Base-by-base conservation (phyloP, 2,113 vertebrate genomes). In the Microcebus lehilahytsara region DNA sequence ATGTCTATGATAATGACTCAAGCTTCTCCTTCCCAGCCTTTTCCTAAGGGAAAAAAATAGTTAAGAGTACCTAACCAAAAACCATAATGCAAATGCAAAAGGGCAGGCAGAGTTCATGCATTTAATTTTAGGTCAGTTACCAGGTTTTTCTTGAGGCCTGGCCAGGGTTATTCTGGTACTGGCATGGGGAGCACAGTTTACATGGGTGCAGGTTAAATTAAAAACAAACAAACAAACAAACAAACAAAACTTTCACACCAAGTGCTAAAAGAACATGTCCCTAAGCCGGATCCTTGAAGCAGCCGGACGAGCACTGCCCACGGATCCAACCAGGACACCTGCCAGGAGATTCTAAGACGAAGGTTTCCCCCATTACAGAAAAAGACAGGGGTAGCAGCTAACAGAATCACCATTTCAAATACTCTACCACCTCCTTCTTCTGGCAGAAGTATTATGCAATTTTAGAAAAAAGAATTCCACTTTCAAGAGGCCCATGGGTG, bases 121-220 rank as follows among this genome's bases (percentile, higher is more conserved):
- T 96, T 97, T 97, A 96, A 97, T 96, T 97, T 97, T 96, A 97
- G 85, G 81, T 91, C 72, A 86, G 93, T 94, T 97, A 97, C 95
- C 49, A 88, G 78, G 67, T 93, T 97, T 94, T 97, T 88, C 97
- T 97, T 96, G 91, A 96, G 89, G 71, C 37, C 49, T 84, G 37
- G 96, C 96, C 95, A 98, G 96, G 60, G 71, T 96, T 97, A 95
- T 97, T 97, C 91, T 93, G 74, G 93, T 93, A 72, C 58, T 94
- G 91, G 84, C 87, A 78, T 67, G 58, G 62, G 23, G 85, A 85
- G 74, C 19, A 34, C 7, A 53, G 69, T 83, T 74, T 91, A 88
- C 86, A 87, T 46, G 75, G 27, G 58, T 86, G 78, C 72, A 71
- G 71, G 71, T 83, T 85, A 90, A 66, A 97, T 91, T 81, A 91